Conservation (phyloP, 2,888 invertebrate genomes). For the Caenorhabditis sp. region DNA sequence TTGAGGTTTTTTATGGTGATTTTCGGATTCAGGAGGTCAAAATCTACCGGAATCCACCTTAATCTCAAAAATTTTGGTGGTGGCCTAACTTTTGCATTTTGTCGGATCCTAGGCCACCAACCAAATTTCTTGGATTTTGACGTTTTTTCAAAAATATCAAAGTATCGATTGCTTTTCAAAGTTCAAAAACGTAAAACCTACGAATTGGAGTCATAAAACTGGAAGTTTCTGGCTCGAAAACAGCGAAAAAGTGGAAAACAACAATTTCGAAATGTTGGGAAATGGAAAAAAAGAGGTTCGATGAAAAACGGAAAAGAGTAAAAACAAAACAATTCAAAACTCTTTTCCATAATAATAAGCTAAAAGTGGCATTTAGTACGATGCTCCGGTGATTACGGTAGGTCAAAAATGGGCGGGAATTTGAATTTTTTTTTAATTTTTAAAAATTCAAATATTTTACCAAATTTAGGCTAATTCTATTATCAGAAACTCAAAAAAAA, state of each 20-base stretch:
- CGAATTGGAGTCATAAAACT: too few species aligned
- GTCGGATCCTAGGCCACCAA: conserved; percentile 5
- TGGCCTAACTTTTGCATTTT: conserved; percentile 15
- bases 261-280: neutral
- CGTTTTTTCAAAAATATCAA: too few species aligned
- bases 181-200: neutral
- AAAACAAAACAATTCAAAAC: neutral
- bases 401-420: neutral
- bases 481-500: too few species aligned
- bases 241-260: neutral
- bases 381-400: neutral
- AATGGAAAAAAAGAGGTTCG: neutral
- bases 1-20: too few species aligned
- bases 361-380: neutral
- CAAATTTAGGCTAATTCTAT: too few species aligned
- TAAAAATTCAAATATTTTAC: too few species aligned
- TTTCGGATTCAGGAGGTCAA: too few species aligned
- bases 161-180: too few species aligned
- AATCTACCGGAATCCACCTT: too few species aligned
- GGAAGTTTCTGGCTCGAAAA: too few species aligned
- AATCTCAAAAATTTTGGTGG: too few species aligned
- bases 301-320: neutral
- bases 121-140: neutral
- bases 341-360: neutral
- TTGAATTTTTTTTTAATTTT: neutral